Conservation (phyloP, 2,113 vertebrate species). For the Perognathus longimembris region DNA sequence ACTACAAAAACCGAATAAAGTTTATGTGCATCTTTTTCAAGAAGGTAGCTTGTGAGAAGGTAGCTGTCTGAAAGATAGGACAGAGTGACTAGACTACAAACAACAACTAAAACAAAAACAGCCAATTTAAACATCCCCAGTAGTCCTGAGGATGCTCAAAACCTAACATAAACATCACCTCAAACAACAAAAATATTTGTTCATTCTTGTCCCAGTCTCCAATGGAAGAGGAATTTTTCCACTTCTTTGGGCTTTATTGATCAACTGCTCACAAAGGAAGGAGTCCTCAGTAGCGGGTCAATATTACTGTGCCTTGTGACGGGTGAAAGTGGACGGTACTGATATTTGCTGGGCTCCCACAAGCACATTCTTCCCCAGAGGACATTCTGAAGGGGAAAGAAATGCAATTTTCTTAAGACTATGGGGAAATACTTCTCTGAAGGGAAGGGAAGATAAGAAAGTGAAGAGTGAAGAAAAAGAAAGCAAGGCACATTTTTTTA, state of each 20-base stretch:
- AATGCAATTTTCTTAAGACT: slow-evolving; percentile 23
- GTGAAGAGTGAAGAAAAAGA: not conserved
- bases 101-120: not conserved
- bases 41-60: not conserved
- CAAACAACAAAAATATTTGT: not conserved
- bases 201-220: not conserved
- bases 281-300: not conserved
- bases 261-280: not conserved
- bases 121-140: not conserved
- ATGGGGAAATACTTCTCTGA: not conserved
- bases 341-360: not conserved
- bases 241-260: not conserved
- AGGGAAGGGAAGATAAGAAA: not conserved
- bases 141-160: not conserved
- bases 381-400: not conserved
- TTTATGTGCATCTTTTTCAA: not conserved
- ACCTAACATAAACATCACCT: not conserved
- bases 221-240: not conserved
- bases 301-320: not conserved
- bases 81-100: not conserved
- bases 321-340: not conserved
- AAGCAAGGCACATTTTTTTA: not conserved
- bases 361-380: not conserved
- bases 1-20: not conserved
- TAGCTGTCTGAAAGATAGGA: not conserved